phyloP scores from a whole-genome alignment of 2,888 invertebrate genomes.

The Trisateles emortualis region DNA sequence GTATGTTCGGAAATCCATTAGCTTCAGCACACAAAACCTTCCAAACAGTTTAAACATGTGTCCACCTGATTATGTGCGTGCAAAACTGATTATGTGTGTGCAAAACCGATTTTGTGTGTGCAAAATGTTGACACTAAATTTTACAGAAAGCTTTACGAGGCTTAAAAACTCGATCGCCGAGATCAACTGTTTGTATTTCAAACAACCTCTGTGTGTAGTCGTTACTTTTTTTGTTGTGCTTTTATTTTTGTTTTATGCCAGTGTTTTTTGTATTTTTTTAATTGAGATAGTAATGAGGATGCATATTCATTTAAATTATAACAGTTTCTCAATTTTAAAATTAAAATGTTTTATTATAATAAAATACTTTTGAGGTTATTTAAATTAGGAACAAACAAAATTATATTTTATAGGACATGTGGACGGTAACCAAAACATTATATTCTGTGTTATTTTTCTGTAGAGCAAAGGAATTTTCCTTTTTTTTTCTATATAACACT shows the following conservation, averaged over 20 bases:
- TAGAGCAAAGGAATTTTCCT: no score
- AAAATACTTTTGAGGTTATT: no score
- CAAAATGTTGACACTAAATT: constrained; percentile 52
- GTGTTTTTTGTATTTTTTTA: background rate
- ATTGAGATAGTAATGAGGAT: background rate
- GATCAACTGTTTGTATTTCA: constrained; percentile 23
- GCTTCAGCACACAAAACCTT: constrained; percentile 63
- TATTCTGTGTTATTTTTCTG: no score
- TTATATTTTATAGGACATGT: no score
- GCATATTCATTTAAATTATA: no score
- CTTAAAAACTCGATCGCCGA: constrained; percentile 43
- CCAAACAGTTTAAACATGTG: constrained; percentile 67
- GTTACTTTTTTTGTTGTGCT: constrained; percentile 19
- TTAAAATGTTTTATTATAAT: no score
- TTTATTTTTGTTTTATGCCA: constrained; percentile 12
- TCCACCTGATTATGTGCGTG: constrained; percentile 58
- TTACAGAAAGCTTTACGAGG: constrained; percentile 46
- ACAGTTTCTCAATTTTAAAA: no score
- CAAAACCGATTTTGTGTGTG: constrained; percentile 57
- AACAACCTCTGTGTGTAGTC: constrained; percentile 6
- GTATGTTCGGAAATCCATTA: constrained; percentile 71
- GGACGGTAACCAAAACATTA: no score
- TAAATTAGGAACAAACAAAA: no score
- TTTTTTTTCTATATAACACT: no score
- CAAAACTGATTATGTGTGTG: constrained; percentile 58